Base-by-base conservation (phyloP, 2,888 invertebrate genomes). In the Euproctis similis region DNA sequence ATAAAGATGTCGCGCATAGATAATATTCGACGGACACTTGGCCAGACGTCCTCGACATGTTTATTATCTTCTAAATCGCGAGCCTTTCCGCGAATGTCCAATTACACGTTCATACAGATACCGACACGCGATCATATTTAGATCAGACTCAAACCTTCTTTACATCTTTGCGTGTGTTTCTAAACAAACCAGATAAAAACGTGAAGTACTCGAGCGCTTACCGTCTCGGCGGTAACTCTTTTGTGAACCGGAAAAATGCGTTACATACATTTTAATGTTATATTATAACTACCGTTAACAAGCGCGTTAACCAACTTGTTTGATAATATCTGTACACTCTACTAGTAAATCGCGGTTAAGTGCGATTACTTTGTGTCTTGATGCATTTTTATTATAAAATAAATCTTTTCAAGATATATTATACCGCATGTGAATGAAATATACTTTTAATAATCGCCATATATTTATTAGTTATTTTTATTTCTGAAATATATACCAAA, bases 1-100 rank as follows among this genome's bases (percentile, higher is more conserved):
- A 69, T 69, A 63, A 67, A 77, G 76, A 80, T 80, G 76, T 82
- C 76, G 67, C 70, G 56, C 51, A 31, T 44, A 60, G 78, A 82
- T 81, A 76, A 68, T 67, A 60, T 53, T 63, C 58, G 73, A 73
- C 61, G 68, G 68, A 72, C 71, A 69, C 63, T 62, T 69, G 73
- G 73, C 72, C 44, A 57, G 44, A 45, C 55, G 54, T 59, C 61
- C 58, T 61, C 59, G 51, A 57, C 59, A 50, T 45, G 47, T 59
- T 61, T 65, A n/a, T n/a, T n/a, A 59, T 67, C 64, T 58, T 64
- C 59, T 56, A 52, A 56, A 75, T 69, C 69, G 52, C 53, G n/a
- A 41, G 53, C 55, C 58, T 64, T 61, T 63, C 66, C 46, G 63
- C 64, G 71, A 73, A 74, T 68, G 65, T 66, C 66, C 64, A 73